phyloP scores from a whole-genome alignment of 2,797 vertebrate genomes.

The Sebastes miniatus region DNA sequence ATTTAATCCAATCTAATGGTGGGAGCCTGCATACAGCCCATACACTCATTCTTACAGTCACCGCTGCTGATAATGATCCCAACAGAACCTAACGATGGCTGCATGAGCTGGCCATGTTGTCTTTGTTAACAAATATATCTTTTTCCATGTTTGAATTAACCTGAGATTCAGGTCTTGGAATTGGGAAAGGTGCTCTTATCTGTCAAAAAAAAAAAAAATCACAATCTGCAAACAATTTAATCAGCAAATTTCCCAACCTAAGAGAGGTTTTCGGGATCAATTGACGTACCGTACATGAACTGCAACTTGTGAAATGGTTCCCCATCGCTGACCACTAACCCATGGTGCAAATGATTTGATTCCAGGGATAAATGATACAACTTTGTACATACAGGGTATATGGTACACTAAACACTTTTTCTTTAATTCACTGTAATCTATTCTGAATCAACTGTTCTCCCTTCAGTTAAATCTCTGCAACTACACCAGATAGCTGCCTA shows the following conservation, averaged over 20 bases:
- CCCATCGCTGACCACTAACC: not conserved
- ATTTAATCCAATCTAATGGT: no score
- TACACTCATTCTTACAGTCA: not conserved
- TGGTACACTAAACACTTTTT: not conserved
- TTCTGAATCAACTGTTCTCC: not conserved
- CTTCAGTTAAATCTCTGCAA: not conserved
- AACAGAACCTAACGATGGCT: not conserved
- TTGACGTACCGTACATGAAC: not conserved
- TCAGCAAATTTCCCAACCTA: not conserved
- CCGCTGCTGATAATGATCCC: not conserved
- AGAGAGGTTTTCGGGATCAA: not conserved
- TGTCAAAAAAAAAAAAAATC: not conserved
- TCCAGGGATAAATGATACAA: not conserved
- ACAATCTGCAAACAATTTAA: constrained; percentile 6
- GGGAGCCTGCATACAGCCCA: no score
- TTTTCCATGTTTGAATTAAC: not conserved
- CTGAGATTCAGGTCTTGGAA: not conserved
- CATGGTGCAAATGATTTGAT: not conserved
- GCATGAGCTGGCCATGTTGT: not conserved
- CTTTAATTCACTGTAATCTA: not conserved
- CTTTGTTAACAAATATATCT: constrained; percentile 1
- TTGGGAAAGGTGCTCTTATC: not conserved
- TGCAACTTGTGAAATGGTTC: not conserved
- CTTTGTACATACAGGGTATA: not conserved
- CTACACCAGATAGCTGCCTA: not conserved